Conservation (phyloP, 2,888 invertebrate genomes). For the Macrophya alboannulata region DNA sequence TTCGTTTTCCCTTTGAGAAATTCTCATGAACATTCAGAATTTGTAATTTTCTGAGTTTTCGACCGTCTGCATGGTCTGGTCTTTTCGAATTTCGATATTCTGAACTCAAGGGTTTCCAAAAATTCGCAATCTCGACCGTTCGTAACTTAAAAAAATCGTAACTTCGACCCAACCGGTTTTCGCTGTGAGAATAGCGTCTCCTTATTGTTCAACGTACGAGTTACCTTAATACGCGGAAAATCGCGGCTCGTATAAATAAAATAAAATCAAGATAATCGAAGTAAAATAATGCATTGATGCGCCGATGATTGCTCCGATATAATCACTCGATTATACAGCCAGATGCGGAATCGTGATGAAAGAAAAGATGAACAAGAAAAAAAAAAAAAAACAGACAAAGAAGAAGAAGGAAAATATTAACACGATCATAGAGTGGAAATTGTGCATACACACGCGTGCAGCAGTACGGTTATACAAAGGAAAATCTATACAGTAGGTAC, state of each 20-base stretch:
- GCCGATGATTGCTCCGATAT: conserved; percentile 54
- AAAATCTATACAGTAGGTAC: conserved; percentile 60
- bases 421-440: not conserved
- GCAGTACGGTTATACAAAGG: conserved; percentile 28
- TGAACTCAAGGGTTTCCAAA: too few species aligned
- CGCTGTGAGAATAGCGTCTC: too few species aligned
- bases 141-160: too few species aligned
- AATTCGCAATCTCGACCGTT: too few species aligned
- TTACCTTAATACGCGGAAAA: not conserved
- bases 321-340: conserved; percentile 64
- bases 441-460: not conserved
- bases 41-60: too few species aligned
- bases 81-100: too few species aligned
- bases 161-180: too few species aligned
- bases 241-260: not conserved
- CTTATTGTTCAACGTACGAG: too few species aligned
- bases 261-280: not conserved
- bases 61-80: too few species aligned
- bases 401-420: not conserved
- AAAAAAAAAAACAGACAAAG: not conserved
- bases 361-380: too few species aligned
- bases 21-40: too few species aligned
- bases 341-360: not conserved
- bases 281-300: not conserved
- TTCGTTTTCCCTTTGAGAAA: too few species aligned